phyloP scores from a whole-genome alignment of 2,888 invertebrate species.

The Isotomurus palustris region DNA sequence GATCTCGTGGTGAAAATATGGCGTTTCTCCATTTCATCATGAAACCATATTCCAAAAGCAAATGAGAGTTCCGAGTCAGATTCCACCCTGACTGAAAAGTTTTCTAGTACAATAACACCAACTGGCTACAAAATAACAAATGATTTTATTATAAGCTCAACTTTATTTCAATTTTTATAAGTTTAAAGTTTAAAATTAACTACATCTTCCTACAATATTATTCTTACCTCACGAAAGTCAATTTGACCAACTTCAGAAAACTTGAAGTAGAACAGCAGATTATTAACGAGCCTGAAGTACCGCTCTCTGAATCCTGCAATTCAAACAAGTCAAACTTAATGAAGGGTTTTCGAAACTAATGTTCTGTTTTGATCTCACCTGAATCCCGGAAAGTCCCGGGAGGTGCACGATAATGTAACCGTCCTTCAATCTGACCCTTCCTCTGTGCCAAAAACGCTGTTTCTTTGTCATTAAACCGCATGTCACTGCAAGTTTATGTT shows the following conservation, averaged over 20 bases:
- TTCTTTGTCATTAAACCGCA: constrained; percentile 70
- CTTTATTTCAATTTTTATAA: neutral
- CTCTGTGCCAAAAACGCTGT: constrained; percentile 61
- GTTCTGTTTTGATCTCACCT: constrained; percentile 21
- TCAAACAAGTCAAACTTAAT: neutral
- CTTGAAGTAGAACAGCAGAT: constrained; percentile 72
- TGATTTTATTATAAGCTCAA: neutral
- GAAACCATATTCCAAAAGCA: constrained; percentile 69
- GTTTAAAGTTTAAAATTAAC: neutral
- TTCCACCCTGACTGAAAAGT: constrained; percentile 65
- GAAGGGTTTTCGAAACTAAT: neutral
- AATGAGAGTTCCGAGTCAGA: constrained; percentile 60
- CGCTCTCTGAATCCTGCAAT: constrained; percentile 66
- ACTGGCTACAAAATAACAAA: constrained; percentile 57
- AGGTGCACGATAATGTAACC: constrained; percentile 62
- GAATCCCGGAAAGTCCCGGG: constrained; percentile 47
- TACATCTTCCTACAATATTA: neutral
- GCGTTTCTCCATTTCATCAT: constrained; percentile 62
- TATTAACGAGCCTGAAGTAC: constrained; percentile 69
- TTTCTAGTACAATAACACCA: constrained; percentile 70
- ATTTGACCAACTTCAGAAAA: constrained; percentile 64
- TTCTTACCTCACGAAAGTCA: constrained; percentile 54
- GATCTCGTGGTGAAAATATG: constrained; percentile 68
- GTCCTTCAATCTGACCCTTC: constrained; percentile 62
- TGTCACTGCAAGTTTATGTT: too few relatives aligned